Evolutionary conservation across 1,140 invertebrate genomes (phyloP).

Genomic region (Orius insidiosus): DNA sequence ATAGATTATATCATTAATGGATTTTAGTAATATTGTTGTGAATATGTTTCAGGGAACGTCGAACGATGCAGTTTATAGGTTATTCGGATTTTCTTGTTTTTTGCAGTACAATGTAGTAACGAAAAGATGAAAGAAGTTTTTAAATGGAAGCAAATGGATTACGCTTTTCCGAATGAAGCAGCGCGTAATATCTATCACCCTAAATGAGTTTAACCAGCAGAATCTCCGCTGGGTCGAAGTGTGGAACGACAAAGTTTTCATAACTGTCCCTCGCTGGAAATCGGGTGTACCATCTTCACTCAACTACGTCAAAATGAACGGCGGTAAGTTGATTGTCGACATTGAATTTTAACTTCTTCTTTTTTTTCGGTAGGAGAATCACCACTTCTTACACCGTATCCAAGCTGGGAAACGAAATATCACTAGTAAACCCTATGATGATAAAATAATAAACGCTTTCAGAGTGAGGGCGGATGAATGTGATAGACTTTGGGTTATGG

Average conservation of each 20-base stretch:
- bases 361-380: slow-evolving; percentile 36
- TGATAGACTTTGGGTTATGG: slow-evolving; percentile 55
- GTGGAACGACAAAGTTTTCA: slow-evolving; percentile 58
- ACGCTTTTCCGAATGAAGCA: slow-evolving; percentile 43
- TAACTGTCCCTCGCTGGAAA: slow-evolving; percentile 59
- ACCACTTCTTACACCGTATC: slow-evolving; percentile 50
- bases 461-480: slow-evolving; percentile 52
- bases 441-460: slow-evolving; percentile 57
- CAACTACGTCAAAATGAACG: slow-evolving; percentile 49
- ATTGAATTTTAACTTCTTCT: slow-evolving; percentile 13
- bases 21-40: too few relatives aligned
- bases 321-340: slow-evolving; percentile 24
- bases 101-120: too few relatives aligned
- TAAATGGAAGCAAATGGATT: slow-evolving; percentile 47
- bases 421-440: slow-evolving; percentile 20
- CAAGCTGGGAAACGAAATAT: slow-evolving; percentile 48
- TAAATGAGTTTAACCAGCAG: slow-evolving; percentile 44
- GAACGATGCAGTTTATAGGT: too few relatives aligned
- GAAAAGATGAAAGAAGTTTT: slow-evolving; percentile 34
- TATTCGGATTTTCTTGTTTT: too few relatives aligned
- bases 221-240: slow-evolving; percentile 58
- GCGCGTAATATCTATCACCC: slow-evolving; percentile 39
- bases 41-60: too few relatives aligned
- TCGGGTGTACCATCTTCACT: slow-evolving; percentile 51
- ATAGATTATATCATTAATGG: too few relatives aligned